Base-by-base conservation (phyloP, 2,113 vertebrate genomes). In the Phocoena phocoena region DNA sequence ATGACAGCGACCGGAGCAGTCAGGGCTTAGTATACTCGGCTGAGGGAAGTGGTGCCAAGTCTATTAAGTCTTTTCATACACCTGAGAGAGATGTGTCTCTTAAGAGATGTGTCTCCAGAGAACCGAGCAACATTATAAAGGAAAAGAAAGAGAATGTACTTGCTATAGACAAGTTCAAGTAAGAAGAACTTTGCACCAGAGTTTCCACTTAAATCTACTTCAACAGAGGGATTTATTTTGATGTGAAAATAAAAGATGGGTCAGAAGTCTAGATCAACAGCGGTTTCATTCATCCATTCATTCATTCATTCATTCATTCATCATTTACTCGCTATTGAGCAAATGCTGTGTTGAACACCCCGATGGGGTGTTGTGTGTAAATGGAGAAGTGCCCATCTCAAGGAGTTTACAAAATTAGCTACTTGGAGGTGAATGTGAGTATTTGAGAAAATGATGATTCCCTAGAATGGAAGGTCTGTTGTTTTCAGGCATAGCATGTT, bases 81-180 rank as follows among this genome's bases (percentile, higher is more conserved):
- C 70, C 50, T 15, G 55, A 96, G 92, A 91, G 44, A 81, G 70
- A 53, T 41, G 28, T 90, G 73, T 85, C 95, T 92, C 93, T 95
- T 81, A 82, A 95, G 60, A 33, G 86, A 15, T 31, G 73, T 82
- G 87, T 96, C 96, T 96, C 87, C 50, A 79, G 83, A 90, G 90
- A 98, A 97, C 90, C 88, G 97, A 98, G 91, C 55, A 97, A 77
- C 92, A 76, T 88, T 84, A 89, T 58, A 97, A 82, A 93, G 38
- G 53, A 53, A 53, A 53, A 80, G 41, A 63, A 81, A 94, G 60
- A 90, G 73, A 41, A 70, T 28, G 17, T 9, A 12, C 28, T 14
- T 76, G 28, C 15, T 74, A 33, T 14, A 33, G 50, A 31, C 25
- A 44, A 76, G 31, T 50, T 82, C 70, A 86, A 58, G 18, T 25